Evolutionary conservation across 2,888 invertebrate species (phyloP), one percentile per base, ranked within the genome.

Genomic region (Apamea crenata): DNA sequence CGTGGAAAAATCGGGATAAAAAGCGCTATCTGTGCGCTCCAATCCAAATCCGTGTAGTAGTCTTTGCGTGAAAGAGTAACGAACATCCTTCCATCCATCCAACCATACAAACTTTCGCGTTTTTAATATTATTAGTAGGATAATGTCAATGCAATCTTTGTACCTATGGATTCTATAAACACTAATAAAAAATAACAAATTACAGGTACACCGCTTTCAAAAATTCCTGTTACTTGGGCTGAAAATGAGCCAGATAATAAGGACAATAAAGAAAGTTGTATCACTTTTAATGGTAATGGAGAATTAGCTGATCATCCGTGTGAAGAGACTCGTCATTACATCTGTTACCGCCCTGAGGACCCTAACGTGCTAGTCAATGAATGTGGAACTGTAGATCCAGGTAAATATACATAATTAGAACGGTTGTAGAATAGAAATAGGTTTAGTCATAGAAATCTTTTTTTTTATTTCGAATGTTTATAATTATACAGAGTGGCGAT

Each of bases 341-440:
- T 90, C 12, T 90, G 90, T 73, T 90, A 83, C 29, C 84, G 79
- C 29, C 6, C 65, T 0, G 61, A 50, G 16, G 44, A 63, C 40
- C 68, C 44, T 71, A 56, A 21, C 32, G 74, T 8, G 12, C 73
- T 1, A 67, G 65, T 71, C 5, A 89, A 81, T 66, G 79, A 66
- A n/a, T 90, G 90, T 47, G 90, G 90, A 0, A 90, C 90, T 63
- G 14, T 80, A 4, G 90, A 90, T 36, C 82, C 82, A 76, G 69
- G 67, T 78, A 50, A 47, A 47, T 12, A 47, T 47, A 47, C 40
- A 40, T 40, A 6, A 40, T 40, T 36, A 36, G 36, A n/a, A n/a
- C n/a, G n/a, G n/a, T 47, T 47, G 47, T 47, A 47, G 6, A 36
- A 36, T 36, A 36, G 36, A 36, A 36, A 36, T 36, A 36, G 36